Evolutionary conservation across 1,140 invertebrate genomes (phyloP), one percentile per base, ranked within the genome.

Genomic region (Cydia amplana): DNA sequence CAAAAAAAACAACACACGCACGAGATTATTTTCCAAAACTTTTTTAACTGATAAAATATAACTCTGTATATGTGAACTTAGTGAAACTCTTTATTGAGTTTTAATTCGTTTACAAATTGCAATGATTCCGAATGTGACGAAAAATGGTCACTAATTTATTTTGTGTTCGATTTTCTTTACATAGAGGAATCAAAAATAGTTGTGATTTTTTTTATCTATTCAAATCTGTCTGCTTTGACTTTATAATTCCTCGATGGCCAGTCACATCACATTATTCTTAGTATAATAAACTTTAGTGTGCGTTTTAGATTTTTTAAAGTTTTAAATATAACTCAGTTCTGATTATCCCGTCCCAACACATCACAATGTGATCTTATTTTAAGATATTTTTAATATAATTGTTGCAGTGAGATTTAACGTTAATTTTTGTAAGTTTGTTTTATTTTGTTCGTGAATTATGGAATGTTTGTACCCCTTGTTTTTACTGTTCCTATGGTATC

Each of bases 391-490:
- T 75, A 63, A 70, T 74, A 70, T 76, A 36, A 73, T 77, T 74
- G 49, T 77, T 79, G 20, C 14, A 70, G 18, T 79, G 25, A 70
- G 60, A 74, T 77, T 75, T 74, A 64, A 73, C 75, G 55, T 73
- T 77, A 67, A 80, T 79, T 79, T 76, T 79, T 82, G 74, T 74
- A 63, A 79, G 63, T 77, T 80, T 77, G 73, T 75, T 74, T 74
- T 76, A 40, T 67, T 46, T 46, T 46, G 43, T 46, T 46, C 49
- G 43, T 70, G 40, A 72, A 51, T 76, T 74, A 40, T 51, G 83
- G 83, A 85, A 79, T 85, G 83, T 85, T 85, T 63, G 75, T 78
- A 77, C 73, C 78, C 78, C 77, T 79, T 80, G 75, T 77, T 76
- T 76, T 83, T 77, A 80, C 76, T 78, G 73, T 75, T 77, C 46